These are phyloP conservation scores for Philopedon plagiatum DNA, from an alignment of 2,888 invertebrate species.

Conservation along the genomic window DNA sequence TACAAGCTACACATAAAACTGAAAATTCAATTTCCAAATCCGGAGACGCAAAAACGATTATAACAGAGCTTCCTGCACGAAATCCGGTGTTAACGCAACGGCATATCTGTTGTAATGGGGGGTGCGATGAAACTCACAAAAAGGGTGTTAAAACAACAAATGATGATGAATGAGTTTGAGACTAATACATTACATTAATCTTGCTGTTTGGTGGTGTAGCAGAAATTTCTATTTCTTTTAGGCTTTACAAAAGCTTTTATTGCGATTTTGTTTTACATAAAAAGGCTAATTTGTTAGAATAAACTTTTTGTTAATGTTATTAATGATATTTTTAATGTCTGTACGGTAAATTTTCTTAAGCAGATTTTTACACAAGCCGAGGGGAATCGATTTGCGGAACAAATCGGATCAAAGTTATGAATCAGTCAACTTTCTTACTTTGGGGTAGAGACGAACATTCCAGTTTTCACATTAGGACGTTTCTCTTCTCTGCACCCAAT, in stretches of 20 bases:
- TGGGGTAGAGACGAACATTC: too few relatives aligned
- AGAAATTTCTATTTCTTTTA: neutral
- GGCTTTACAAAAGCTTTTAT: neutral
- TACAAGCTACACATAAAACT: neutral
- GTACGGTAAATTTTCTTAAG: too few relatives aligned
- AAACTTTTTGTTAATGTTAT: too few relatives aligned
- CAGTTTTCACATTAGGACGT: too few relatives aligned
- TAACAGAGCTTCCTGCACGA: constrained; percentile 2
- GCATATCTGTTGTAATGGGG: constrained; percentile 1
- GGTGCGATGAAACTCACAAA: constrained; percentile 10
- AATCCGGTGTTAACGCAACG: constrained; percentile 8
- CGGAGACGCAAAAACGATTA: neutral
- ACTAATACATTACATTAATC: constrained; percentile 4
- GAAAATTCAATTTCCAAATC: neutral
- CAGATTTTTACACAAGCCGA: too few relatives aligned
- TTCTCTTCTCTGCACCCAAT: too few relatives aligned
- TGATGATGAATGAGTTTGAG: constrained; percentile 5
- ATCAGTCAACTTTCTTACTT: too few relatives aligned
- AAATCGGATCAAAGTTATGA: too few relatives aligned
- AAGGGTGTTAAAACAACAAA: constrained; percentile 21
- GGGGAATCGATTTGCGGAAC: too few relatives aligned
- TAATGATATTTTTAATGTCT: too few relatives aligned
- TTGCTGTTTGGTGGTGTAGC: neutral
- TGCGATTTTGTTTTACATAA: neutral
- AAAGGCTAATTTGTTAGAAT: too few relatives aligned